phyloP scores from a whole-genome alignment of 2,113 vertebrate species.

The Etheostoma cragini region DNA sequence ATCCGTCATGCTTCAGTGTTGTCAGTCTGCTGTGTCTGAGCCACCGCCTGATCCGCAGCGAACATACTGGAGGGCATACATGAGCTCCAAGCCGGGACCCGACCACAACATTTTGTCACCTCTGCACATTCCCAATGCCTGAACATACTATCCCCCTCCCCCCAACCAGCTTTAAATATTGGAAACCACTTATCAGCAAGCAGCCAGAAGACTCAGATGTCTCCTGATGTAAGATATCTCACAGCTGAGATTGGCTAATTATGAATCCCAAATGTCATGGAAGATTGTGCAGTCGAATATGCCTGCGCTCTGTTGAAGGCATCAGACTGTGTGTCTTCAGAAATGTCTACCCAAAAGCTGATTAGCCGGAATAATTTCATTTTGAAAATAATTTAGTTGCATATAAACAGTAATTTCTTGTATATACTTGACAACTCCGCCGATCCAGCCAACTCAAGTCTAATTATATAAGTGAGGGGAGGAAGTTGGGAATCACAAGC shows the following conservation, averaged over 20 bases:
- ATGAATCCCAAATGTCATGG: conserved; percentile 42
- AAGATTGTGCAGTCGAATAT: conserved; percentile 11
- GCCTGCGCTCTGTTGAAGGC: not conserved
- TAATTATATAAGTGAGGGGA: not conserved
- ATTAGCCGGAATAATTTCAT: conserved; percentile 25
- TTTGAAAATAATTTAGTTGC: not conserved
- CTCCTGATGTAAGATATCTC: conserved; percentile 35
- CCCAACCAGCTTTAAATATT: conserved; percentile 49
- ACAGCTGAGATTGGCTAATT: conserved; percentile 47
- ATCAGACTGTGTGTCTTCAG: conserved; percentile 19
- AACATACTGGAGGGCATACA: conserved; percentile 26
- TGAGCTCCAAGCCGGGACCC: not conserved
- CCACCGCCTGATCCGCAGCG: conserved; percentile 12
- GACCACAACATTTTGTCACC: conserved; percentile 46
- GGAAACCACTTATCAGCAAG: conserved; percentile 53
- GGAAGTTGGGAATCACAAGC: not conserved
- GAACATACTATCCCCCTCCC: not conserved
- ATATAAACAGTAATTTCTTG: not conserved
- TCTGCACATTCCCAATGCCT: conserved; percentile 48
- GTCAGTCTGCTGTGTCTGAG: conserved; percentile 20
- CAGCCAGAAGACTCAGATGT: conserved; percentile 43
- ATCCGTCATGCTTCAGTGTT: conserved; percentile 22
- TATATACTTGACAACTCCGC: not conserved
- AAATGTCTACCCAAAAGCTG: not conserved
- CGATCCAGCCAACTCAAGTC: not conserved